Conservation (phyloP, 2,888 invertebrate species). For the Tridacna crocea region DNA sequence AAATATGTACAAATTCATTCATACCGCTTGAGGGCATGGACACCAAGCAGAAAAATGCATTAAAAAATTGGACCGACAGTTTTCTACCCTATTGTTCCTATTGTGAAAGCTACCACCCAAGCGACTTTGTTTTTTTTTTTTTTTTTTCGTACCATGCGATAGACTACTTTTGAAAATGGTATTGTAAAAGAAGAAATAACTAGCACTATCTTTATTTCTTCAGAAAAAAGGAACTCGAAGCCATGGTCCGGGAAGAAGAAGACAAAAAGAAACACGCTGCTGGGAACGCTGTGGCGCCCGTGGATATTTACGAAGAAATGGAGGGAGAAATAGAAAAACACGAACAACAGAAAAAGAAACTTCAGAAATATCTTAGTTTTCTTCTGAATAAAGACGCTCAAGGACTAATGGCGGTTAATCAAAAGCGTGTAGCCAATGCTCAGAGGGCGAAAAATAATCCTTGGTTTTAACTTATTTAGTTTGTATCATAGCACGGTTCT, state of each 20-base stretch:
- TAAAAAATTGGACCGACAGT: no score
- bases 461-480: conserved; percentile 46
- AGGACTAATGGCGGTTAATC: conserved; percentile 49
- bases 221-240: conserved; percentile 56
- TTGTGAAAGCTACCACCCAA: no score
- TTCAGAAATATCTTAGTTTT: conserved; percentile 55
- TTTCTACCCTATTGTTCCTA: no score
- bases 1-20: no score
- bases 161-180: no score
- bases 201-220: not conserved
- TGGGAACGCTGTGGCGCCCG: conserved; percentile 53
- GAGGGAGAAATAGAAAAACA: conserved; percentile 54
- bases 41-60: no score
- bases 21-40: no score
- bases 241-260: conserved; percentile 39
- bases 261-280: conserved; percentile 32
- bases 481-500: no score
- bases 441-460: conserved; percentile 41
- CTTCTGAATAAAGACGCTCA: conserved; percentile 48
- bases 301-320: conserved; percentile 60
- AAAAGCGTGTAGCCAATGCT: conserved; percentile 46
- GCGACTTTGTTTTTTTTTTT: no score
- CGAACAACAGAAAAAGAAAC: conserved; percentile 56
- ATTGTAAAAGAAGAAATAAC: no score
- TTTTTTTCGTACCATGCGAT: no score